A percentile compares a stretch with the other conserved stretches of the same genome.
Evolutionary conservation across 2,888 invertebrate species (phyloP).

Genomic region (Ophion ellenae): DNA sequence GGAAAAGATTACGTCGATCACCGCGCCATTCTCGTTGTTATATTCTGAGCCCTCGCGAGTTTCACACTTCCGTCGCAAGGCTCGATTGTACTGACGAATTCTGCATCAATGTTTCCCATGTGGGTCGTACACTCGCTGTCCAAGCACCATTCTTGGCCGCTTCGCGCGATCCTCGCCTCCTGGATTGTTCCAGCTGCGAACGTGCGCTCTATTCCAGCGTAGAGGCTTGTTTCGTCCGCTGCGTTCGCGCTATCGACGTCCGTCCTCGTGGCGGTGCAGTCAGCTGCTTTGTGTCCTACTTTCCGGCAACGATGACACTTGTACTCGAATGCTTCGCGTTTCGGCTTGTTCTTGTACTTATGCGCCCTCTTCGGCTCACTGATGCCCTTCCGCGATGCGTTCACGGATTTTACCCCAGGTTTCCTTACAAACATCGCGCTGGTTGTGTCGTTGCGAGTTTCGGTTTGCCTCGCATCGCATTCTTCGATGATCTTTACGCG

Average conservation of each 20-base stretch:
- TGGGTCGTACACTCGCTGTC: too few species aligned
- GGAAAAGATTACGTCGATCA: too few species aligned
- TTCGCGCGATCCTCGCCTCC: too few species aligned
- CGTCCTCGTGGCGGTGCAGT: neutral
- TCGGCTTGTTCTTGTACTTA: neutral
- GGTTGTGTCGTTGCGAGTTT: neutral
- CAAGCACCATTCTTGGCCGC: too few species aligned
- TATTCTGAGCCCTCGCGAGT: too few species aligned
- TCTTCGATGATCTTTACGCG: too few species aligned
- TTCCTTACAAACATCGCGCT: neutral
- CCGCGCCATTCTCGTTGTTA: too few species aligned
- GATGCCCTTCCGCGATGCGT: neutral
- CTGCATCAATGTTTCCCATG: too few species aligned
- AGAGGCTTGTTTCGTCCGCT: neutral
- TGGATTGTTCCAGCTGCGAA: too few species aligned
- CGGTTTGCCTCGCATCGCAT: too few species aligned
- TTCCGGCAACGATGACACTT: constrained; percentile 16
- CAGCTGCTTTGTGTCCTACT: neutral
- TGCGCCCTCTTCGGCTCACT: neutral
- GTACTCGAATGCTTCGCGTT: constrained; percentile 9
- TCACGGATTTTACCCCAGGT: neutral
- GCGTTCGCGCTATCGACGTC: neutral
- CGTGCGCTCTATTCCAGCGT: neutral
- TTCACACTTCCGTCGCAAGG: too few species aligned
- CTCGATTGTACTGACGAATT: too few species aligned